Evolutionary conservation across 2,113 vertebrate species (phyloP).

Genomic region (Ranitomeya variabilis): DNA sequence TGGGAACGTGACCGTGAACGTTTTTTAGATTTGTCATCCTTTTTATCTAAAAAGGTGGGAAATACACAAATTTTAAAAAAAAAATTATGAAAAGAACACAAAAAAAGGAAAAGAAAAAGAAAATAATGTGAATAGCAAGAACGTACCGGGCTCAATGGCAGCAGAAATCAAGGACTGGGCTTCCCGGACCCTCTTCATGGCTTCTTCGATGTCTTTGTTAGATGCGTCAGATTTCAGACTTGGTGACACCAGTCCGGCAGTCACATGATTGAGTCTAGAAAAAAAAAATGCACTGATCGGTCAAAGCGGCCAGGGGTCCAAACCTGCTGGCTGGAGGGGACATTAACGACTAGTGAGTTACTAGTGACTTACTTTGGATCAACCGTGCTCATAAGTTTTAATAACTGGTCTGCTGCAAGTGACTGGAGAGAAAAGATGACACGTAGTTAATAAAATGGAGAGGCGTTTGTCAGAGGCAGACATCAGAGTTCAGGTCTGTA

Average conservation of each 20-base stretch:
- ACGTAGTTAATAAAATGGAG: neutral
- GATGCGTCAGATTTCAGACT: constrained; percentile 91
- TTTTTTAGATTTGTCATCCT: constrained; percentile 94
- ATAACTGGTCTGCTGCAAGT: constrained; percentile 92
- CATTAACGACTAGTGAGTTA: neutral
- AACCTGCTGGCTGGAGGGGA: no score
- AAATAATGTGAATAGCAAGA: neutral
- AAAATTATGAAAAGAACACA: neutral
- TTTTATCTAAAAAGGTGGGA: constrained; percentile 79
- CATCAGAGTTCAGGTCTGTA: no score
- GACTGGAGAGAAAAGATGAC: constrained; percentile 69
- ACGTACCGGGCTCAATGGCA: constrained; percentile 94
- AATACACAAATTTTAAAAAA: neutral
- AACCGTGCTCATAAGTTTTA: constrained; percentile 97
- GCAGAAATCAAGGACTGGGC: constrained; percentile 97
- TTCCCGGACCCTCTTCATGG: constrained; percentile 97
- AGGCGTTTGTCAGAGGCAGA: no score
- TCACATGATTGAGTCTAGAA: constrained; percentile 90
- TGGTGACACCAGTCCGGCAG: constrained; percentile 87
- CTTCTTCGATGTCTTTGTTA: constrained; percentile 98
- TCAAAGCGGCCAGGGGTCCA: neutral
- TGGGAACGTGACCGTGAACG: constrained; percentile 90
- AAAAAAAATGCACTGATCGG: constrained; percentile 1
- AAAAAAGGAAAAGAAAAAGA: neutral
- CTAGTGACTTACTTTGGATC: constrained; percentile 97